Evolutionary conservation across 37 sponge, comb jelly and placozoan species (phyloP), one percentile per base, ranked within the genome.

Genomic region (Lycopodina hypogea): DNA sequence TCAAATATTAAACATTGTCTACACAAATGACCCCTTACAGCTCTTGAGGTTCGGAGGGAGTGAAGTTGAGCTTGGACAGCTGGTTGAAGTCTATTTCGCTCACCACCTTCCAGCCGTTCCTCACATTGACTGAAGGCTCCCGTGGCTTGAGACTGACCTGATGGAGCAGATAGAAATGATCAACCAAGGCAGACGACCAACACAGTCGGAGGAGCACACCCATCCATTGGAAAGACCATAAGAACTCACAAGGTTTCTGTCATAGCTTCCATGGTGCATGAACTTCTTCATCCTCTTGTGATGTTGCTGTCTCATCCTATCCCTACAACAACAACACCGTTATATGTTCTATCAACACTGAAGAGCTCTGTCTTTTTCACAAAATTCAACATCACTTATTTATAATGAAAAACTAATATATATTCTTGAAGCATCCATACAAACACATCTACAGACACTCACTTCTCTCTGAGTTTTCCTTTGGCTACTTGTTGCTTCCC

Each of bases 21-120:
- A n/a, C n/a, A n/a, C 30, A 26, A 72, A 48, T 21, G 83, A 52
- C 24, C 28, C 34, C 94, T 88, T 50, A 94, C 95, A 95, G 72
- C 52, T 95, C 93, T 32, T 87, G 78, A 34, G 96, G 98, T 45
- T 69, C 77, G 0, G 28, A 68, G 19, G 89, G 79, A 9, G 68
- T 69, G 61, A 89, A 80, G 45, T 86, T 83, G 35, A 94, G 78
- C 72, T 97, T 97, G 28, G 75, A 78, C 15, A 97, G 67, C 56
- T 90, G 92, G 38, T 68, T 29, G 74, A 97, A 97, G 33, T 89
- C 90, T 1, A 97, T 92, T 69, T 97, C 98, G 62, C 74, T 74
- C 3, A 85, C 75, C 38, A 91, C 80, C 58, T 81, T 56, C 98
- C 98, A 97, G 57, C 81, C 74, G 0, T 68, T 30, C 21, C 65